Evolutionary conservation across 2,797 vertebrate species (phyloP).

Genomic region (Takifugu ocellatus): DNA sequence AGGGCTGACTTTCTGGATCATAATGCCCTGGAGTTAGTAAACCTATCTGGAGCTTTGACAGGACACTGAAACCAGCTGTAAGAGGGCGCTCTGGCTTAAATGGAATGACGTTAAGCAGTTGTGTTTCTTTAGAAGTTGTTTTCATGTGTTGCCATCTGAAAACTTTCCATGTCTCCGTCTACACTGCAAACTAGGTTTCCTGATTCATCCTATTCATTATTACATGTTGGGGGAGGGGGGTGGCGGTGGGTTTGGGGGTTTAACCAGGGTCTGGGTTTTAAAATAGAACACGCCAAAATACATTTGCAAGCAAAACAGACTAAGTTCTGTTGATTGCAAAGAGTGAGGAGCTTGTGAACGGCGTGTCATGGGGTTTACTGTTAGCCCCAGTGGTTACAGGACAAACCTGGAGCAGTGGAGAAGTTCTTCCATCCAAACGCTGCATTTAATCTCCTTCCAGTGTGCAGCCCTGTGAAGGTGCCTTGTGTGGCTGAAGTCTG

Average conservation of each 20-base stretch:
- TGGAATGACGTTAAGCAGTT: constrained; percentile 28
- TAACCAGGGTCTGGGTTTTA: constrained; percentile 69
- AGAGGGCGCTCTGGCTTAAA: not conserved
- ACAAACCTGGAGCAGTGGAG: constrained; percentile 63
- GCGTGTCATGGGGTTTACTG: constrained; percentile 75
- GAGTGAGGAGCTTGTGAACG: constrained; percentile 81
- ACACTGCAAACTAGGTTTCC: constrained; percentile 60
- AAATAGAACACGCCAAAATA: constrained; percentile 82
- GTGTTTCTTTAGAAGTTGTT: constrained; percentile 31
- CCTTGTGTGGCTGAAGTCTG: constrained; percentile 61
- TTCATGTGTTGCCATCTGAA: constrained; percentile 58
- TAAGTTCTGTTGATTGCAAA: constrained; percentile 79
- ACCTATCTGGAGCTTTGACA: not conserved
- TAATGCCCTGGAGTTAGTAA: not conserved
- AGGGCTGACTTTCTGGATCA: constrained; percentile 1
- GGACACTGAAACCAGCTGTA: not conserved
- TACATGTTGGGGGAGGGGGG: constrained; percentile 50
- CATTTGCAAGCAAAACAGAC: constrained; percentile 78
- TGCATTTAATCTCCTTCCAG: constrained; percentile 60
- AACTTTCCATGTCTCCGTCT: constrained; percentile 69
- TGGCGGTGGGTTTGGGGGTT: constrained; percentile 40
- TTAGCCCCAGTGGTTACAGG: constrained; percentile 67
- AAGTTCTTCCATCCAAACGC: constrained; percentile 65
- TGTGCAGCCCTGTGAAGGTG: constrained; percentile 55
- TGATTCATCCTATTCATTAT: constrained; percentile 72